Evolutionary conservation across 2,888 invertebrate genomes (phyloP), one percentile per base, ranked within the genome.

Genomic region (Acrocyrtus sp.): DNA sequence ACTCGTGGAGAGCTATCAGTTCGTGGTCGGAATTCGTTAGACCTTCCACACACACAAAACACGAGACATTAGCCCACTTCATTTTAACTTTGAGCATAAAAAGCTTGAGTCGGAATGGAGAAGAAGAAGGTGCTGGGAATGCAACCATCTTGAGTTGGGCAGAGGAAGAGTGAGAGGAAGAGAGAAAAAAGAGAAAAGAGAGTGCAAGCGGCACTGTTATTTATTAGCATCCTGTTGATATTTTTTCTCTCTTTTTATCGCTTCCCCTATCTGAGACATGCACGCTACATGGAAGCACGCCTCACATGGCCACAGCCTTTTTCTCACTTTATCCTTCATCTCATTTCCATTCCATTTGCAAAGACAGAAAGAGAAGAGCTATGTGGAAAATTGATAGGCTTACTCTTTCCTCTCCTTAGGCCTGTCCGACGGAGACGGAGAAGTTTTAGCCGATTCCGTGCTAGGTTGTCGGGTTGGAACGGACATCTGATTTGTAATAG

Each of bases 401-500:
- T 75, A 78, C 76, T 72, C 77, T 63, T 76, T 80, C 45, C 80
- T 73, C 56, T 78, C 77, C 39, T 72, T 76, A 50, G 74, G 70
- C 50, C 74, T 78, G 8, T 80, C 78, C 22, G 78, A 78, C 12
- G 80, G 80, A 43, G 81, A 78, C 29, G 80, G 81, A 50, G 79
- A 79, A 17, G 80, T 78, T 74, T 81, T 81, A 51, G 74, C 76
- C 21, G 80, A 79, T 57, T 80, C 83, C 22, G 82, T 82, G 63
- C 84, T 81, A 50, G 72, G 69, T 62, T 81, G 81, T 47, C 80
- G 74, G 27, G 66, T 72, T 48, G 78, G 78, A 75, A 81, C 81
- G 54, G 81, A 80, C 80, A 81, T 80, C 81, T 81, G 57, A 34
- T 61, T 56, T 65, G 62, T 70, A 61, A 57, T 58, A 62, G 34